phyloP scores from a whole-genome alignment of 2,888 invertebrate species.

The Andrena haemorrhoa region DNA sequence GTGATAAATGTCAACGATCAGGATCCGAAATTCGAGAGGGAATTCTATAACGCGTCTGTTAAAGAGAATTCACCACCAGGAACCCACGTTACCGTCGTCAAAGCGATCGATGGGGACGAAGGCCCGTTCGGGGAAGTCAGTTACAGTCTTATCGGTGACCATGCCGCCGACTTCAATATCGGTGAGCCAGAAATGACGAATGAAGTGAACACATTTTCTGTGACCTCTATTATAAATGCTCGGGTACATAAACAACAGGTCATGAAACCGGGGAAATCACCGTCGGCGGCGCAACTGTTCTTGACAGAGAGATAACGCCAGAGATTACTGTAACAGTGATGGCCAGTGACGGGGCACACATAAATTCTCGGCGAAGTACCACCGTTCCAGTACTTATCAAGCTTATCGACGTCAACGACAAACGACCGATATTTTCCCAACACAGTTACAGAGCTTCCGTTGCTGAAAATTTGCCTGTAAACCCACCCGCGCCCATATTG shows the following conservation, averaged over 20 bases:
- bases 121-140: conserved; percentile 91
- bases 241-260: conserved; percentile 65
- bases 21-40: conserved; percentile 91
- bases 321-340: conserved; percentile 91
- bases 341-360: conserved; percentile 92
- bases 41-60: conserved; percentile 89
- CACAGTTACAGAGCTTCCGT: conserved; percentile 92
- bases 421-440: conserved; percentile 92
- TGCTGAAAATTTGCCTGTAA: conserved; percentile 92
- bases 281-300: conserved; percentile 89
- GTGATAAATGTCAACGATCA: conserved; percentile 95
- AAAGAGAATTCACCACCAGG: conserved; percentile 91
- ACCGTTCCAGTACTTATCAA: conserved; percentile 92
- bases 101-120: conserved; percentile 92
- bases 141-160: conserved; percentile 92
- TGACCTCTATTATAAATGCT: background rate
- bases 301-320: conserved; percentile 92
- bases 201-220: background rate
- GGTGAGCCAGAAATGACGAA: conserved; percentile 81
- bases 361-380: conserved; percentile 89
- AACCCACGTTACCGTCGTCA: conserved; percentile 90
- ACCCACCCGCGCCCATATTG: conserved; percentile 93
- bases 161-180: conserved; percentile 90
- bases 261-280: conserved; percentile 90
- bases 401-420: conserved; percentile 95